Conservation (phyloP, 2,113 vertebrate genomes). For the Chaetodon trifascialis region DNA sequence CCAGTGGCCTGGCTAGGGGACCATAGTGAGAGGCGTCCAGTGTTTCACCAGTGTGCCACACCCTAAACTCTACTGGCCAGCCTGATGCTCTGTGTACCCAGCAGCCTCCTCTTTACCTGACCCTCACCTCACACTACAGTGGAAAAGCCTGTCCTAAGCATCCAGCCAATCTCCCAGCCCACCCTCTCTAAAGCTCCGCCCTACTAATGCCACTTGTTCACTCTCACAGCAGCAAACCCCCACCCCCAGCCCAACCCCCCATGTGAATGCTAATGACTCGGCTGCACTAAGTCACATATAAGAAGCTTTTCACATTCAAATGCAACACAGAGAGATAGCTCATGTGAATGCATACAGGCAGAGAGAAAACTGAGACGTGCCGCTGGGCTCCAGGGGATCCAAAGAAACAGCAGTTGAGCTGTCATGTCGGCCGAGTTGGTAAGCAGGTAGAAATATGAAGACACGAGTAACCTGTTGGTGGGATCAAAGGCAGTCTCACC, state of each 20-base stretch:
- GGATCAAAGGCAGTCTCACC: constrained; percentile 32
- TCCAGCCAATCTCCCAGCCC: constrained; percentile 20
- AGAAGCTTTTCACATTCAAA: constrained; percentile 86
- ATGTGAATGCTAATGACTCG: constrained; percentile 81
- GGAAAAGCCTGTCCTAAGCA: constrained; percentile 40
- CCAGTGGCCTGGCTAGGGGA: constrained; percentile 56
- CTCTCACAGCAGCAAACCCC: constrained; percentile 42
- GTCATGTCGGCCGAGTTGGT: too few relatives aligned
- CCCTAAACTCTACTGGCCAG: constrained; percentile 32
- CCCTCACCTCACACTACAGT: constrained; percentile 22
- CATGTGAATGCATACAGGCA: constrained; percentile 34
- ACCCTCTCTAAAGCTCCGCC: constrained; percentile 69
- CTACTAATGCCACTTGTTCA: constrained; percentile 65
- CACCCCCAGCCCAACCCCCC: constrained; percentile 45
- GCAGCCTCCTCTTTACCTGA: constrained; percentile 38
- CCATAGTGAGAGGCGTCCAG: constrained; percentile 58
- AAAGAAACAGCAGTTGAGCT: neutral
- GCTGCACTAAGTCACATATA: constrained; percentile 80
- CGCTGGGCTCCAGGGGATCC: neutral
- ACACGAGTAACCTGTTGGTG: constrained; percentile 24
- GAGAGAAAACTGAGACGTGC: neutral
- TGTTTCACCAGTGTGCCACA: constrained; percentile 48
- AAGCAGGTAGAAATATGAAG: constrained; percentile 20
- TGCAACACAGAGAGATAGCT: constrained; percentile 43
- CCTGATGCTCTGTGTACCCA: constrained; percentile 9